Evolutionary conservation across 1,140 invertebrate genomes (phyloP).

Genomic region (Ericerus pela): DNA sequence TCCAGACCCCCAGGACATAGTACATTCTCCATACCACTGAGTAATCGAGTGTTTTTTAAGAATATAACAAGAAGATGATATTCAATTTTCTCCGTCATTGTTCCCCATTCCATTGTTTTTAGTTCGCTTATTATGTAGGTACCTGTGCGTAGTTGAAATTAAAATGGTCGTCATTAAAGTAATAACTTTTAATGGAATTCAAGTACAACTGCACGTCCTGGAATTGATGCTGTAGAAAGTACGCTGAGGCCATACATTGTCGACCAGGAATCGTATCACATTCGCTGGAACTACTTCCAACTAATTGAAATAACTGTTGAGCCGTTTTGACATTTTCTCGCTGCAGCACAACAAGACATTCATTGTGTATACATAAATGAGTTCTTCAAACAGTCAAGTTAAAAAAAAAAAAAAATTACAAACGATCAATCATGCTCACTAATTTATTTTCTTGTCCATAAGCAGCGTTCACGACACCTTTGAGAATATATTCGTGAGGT

Average conservation of each 20-base stretch:
- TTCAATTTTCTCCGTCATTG: no score
- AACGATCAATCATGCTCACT: neutral
- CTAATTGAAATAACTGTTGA: constrained; percentile 90
- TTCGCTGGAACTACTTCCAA: constrained; percentile 89
- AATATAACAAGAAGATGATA: no score
- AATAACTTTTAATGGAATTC: constrained; percentile 93
- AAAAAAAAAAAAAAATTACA: constrained; percentile 15
- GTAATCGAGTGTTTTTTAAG: no score
- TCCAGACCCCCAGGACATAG: no score
- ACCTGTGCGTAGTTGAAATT: constrained; percentile 94
- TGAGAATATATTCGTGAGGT: constrained; percentile 91
- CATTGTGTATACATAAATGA: neutral
- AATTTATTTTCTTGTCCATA: constrained; percentile 67
- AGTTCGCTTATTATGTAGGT: no score
- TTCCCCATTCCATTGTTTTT: no score
- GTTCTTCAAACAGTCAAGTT: neutral
- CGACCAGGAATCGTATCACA: constrained; percentile 87
- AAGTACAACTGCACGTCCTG: constrained; percentile 92
- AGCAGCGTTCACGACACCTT: constrained; percentile 87
- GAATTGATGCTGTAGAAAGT: constrained; percentile 86
- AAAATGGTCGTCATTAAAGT: constrained; percentile 89
- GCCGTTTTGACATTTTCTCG: constrained; percentile 85
- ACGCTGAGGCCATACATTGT: constrained; percentile 94
- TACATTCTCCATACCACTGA: no score
- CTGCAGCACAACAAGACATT: constrained; percentile 36